A percentile compares a stretch with the other conserved stretches of the same genome.
Conservation (phyloP, 2,888 invertebrate genomes). For the Epinotia ramella region DNA sequence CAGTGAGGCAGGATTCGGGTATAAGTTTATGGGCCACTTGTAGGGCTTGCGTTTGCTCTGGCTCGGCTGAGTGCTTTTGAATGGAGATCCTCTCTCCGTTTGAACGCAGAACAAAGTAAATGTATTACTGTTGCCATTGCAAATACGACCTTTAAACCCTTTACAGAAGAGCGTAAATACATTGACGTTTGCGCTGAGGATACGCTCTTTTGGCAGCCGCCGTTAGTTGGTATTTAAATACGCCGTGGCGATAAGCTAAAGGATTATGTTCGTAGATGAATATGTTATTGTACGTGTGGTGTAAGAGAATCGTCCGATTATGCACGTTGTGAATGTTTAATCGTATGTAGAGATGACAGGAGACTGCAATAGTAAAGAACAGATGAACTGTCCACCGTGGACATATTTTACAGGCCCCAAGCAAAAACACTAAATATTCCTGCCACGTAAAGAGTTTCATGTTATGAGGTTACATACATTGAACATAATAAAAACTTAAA, state of each 20-base stretch:
- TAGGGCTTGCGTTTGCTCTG: conserved; percentile 26
- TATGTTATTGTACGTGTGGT: conserved; percentile 28
- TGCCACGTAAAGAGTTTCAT: too few relatives aligned
- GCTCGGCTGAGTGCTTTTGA: conserved; percentile 25
- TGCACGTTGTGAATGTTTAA: conserved; percentile 15
- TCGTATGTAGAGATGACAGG: conserved; percentile 8
- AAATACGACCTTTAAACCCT: not conserved
- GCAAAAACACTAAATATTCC: too few relatives aligned
- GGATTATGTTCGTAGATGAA: conserved; percentile 27
- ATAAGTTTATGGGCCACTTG: conserved; percentile 43
- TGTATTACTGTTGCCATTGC: too few relatives aligned
- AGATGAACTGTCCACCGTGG: not conserved
- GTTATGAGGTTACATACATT: too few relatives aligned
- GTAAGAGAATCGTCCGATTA: conserved; percentile 26
- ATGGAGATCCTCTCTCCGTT: not conserved
- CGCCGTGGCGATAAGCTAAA: conserved; percentile 19
- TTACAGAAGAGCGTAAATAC: not conserved
- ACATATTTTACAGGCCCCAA: not conserved
- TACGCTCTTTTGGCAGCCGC: not conserved
- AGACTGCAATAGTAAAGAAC: not conserved
- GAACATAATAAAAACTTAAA: too few relatives aligned
- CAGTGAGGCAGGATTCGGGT: conserved; percentile 19
- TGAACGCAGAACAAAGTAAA: not conserved
- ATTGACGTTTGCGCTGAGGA: not conserved
- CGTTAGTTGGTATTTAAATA: conserved; percentile 12